These are phyloP conservation scores for Odocoileus hemionus DNA, from an alignment of 2,113 vertebrate genomes.

Conservation along the genomic window DNA sequence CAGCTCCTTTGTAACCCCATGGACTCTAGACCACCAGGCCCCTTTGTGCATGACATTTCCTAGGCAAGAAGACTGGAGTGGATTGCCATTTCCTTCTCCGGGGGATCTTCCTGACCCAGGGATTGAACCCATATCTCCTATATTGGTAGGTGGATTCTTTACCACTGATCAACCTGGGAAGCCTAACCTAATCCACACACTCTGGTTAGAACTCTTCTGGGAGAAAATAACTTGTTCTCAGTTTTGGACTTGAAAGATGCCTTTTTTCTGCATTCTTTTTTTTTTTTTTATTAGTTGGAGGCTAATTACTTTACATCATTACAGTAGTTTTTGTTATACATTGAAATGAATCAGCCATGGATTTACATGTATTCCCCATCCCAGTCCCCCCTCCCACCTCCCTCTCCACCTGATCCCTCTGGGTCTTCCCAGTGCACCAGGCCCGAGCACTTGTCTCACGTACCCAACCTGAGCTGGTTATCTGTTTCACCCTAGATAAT, in stretches of 20 bases:
- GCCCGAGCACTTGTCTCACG: too few species aligned
- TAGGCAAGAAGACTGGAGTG: neutral
- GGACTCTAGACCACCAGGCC: neutral
- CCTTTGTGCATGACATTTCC: neutral
- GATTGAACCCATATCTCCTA: neutral
- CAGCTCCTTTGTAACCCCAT: neutral
- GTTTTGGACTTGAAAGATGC: neutral
- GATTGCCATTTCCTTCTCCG: neutral
- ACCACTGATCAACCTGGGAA: neutral
- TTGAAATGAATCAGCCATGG: too few species aligned
- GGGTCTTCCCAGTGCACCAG: too few species aligned
- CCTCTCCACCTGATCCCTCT: too few species aligned
- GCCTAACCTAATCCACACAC: neutral
- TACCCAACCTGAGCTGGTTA: too few species aligned
- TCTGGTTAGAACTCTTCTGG: neutral
- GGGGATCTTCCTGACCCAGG: neutral
- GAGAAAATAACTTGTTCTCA: neutral
- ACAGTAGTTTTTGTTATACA: too few species aligned
- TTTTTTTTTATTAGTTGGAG: too few species aligned
- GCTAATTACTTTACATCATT: too few species aligned
- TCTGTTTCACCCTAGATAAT: too few species aligned
- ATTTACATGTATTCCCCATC: too few species aligned
- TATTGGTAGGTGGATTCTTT: neutral
- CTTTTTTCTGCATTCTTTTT: neutral
- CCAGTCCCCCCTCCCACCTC: too few species aligned